A percentile compares a stretch with the other conserved stretches of the same genome.
Conservation (phyloP, 2,888 invertebrate genomes). For the Yponomeuta sedellus region DNA sequence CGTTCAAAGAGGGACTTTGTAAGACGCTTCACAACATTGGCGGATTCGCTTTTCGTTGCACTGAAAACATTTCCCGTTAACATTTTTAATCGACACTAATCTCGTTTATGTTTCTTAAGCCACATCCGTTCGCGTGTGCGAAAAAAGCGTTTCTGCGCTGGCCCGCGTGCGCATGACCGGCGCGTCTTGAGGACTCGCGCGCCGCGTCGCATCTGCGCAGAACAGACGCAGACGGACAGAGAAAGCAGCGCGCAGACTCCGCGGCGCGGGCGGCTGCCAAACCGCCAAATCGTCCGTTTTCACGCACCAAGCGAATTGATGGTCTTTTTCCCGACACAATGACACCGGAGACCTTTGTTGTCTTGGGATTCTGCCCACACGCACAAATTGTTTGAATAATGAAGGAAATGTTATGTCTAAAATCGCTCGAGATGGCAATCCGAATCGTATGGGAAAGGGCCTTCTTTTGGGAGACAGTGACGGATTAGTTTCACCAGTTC, state of each 20-base stretch:
- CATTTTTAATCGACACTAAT: conserved; percentile 25
- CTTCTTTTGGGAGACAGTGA: too few relatives aligned
- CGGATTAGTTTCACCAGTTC: too few relatives aligned
- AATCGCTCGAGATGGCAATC: too few relatives aligned
- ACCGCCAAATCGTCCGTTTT: conserved; percentile 58
- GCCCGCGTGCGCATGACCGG: conserved; percentile 50
- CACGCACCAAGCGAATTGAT: conserved; percentile 58
- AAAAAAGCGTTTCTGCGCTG: conserved; percentile 32
- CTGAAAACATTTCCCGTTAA: not conserved
- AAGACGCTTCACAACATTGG: conserved; percentile 6
- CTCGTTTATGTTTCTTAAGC: conserved; percentile 22
- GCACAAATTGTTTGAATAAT: not conserved
- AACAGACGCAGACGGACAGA: conserved; percentile 63
- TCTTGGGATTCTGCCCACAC: not conserved
- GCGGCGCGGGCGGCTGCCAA: conserved; percentile 65
- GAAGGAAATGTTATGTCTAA: too few relatives aligned
- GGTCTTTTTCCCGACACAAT: conserved; percentile 60
- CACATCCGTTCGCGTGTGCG: conserved; percentile 32
- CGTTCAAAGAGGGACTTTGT: not conserved
- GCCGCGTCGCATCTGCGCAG: conserved; percentile 26
- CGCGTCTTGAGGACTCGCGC: conserved; percentile 32
- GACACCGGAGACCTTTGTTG: conserved; percentile 28
- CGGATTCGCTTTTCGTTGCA: not conserved
- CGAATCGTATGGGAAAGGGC: too few relatives aligned
- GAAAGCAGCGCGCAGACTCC: conserved; percentile 56